phyloP scores from a whole-genome alignment of 2,888 invertebrate genomes.

The Eudasyphora cyanicolor region DNA sequence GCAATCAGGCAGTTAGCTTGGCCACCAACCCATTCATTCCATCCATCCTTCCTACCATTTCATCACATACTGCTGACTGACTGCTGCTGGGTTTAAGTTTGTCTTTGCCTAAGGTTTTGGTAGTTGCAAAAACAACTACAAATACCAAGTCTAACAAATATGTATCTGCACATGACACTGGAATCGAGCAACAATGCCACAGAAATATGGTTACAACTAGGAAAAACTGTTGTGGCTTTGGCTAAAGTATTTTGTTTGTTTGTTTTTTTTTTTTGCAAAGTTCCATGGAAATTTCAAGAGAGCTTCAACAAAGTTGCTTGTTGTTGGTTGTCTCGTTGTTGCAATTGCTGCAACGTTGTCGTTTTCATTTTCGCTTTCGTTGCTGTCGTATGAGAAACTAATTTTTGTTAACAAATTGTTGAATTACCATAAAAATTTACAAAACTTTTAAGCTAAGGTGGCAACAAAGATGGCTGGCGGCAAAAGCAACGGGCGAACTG shows the following conservation, averaged over 20 bases:
- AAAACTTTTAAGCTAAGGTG: background rate
- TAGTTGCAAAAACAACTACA: background rate
- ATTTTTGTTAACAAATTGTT: constrained; percentile 56
- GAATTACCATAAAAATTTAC: constrained; percentile 38
- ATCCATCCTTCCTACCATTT: background rate
- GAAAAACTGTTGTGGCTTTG: background rate
- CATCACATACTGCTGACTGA: background rate
- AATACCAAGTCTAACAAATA: background rate
- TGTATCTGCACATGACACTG: constrained; percentile 21
- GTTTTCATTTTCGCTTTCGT: constrained; percentile 35
- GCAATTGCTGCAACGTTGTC: constrained; percentile 46
- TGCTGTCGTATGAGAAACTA: constrained; percentile 48
- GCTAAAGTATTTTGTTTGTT: no score
- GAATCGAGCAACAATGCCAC: background rate
- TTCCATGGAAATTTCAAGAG: background rate
- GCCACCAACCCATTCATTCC: background rate
- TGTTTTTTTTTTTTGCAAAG: background rate
- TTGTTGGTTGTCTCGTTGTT: no score
- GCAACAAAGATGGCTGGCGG: no score
- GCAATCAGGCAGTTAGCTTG: no score
- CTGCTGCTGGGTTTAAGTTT: background rate
- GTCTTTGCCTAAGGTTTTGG: background rate
- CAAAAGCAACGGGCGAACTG: no score
- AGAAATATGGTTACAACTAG: constrained; percentile 7
- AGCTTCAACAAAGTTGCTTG: background rate